Evolutionary conservation across 2,888 invertebrate genomes (phyloP), one percentile per base, ranked within the genome.

Genomic region (Pandemis cinnamomeana): DNA sequence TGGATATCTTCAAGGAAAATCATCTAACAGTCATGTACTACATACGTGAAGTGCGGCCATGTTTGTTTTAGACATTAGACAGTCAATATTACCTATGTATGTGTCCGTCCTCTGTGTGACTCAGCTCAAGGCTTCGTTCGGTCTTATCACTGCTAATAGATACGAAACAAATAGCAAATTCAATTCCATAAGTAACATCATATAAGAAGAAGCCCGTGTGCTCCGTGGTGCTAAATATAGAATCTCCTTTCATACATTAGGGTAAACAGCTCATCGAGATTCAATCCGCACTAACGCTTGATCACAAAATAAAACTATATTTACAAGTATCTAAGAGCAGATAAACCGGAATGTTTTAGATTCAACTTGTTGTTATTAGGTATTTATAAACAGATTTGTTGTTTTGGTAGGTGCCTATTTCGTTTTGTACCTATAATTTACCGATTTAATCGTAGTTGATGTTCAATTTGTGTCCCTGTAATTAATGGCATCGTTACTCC

Each of bases 21-120:
- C 51, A 71, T 60, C 60, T 42, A 41, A 53, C 55, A 48, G 41
- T 62, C 67, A 60, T 62, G 81, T 80, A 79, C 83, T 80, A 75
- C 78, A 78, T 84, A 83, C 81, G 79, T 84, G 77, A 81, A 80
- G 77, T 77, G 87, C 86, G 82, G 87, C 86, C 86, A 87, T 91
- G 79, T 91, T 90, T 90, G 86, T 88, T 87, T 80, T 87, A 86
- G 80, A 83, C 83, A 86, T 87, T 87, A 86, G 87, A 83, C 79
- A 83, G 84, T 84, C 83, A 84, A 83, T 86, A 84, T 84, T 80
- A 79, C 79, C 80, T 84, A 82, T 80, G 80, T 83, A 71, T 71
- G 77, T 78, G 79, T 78, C 80, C 84, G 86, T 86, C 86, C 86
- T 87, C 83, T 86, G 83, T 79, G 80, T 86, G 85, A 86, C 85